A percentile compares a stretch with the other conserved stretches of the same genome.
Evolutionary conservation across 2,797 vertebrate species (phyloP).

Genomic region (Phaenicophaeus curvirostris): DNA sequence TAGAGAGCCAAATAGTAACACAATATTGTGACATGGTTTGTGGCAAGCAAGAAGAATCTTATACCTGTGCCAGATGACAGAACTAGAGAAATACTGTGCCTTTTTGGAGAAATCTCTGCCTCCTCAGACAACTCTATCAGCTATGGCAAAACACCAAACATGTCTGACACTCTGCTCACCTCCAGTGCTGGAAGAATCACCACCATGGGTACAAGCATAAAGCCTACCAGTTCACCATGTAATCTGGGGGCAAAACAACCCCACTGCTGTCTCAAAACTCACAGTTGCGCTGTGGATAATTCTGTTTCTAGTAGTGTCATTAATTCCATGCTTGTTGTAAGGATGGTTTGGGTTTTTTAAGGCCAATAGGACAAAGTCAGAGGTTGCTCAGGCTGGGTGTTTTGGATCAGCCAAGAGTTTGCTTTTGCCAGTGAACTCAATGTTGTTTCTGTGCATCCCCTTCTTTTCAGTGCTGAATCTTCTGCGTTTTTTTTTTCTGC

Average conservation of each 20-base stretch:
- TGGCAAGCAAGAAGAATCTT: background rate
- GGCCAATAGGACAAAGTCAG: background rate
- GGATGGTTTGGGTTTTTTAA: background rate
- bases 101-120: background rate
- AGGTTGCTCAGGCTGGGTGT: background rate
- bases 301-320: background rate
- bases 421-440: background rate
- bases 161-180: background rate
- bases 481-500: too few species aligned
- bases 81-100: background rate
- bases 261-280: background rate
- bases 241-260: background rate
- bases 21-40: background rate
- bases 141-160: background rate
- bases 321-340: background rate
- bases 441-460: background rate
- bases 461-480: background rate
- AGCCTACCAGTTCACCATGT: background rate
- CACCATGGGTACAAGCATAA: background rate
- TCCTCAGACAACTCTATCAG: background rate
- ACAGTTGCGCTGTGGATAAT: too few species aligned
- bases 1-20: background rate
- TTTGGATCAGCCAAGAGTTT: background rate
- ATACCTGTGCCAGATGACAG: background rate
- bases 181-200: background rate